Percentiles rank a stretch among this genome's conserved stretches.
These are phyloP conservation scores for Oxystoma pomonae DNA, from an alignment of 2,888 invertebrate species.

Conservation along the genomic window DNA sequence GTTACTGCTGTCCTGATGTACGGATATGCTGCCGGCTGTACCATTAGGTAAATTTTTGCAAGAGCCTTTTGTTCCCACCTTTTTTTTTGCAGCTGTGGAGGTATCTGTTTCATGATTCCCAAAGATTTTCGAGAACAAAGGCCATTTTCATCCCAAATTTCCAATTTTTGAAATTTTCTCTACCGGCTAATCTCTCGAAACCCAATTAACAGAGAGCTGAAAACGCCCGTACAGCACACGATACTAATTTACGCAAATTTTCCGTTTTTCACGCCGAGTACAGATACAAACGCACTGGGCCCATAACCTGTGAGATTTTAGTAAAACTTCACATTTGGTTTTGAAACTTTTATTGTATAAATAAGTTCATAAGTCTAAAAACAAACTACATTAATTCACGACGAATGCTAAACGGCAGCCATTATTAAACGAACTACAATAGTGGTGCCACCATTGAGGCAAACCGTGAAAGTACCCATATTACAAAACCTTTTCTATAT, in stretches of 20 bases:
- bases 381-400: too few species aligned
- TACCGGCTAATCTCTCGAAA: neutral
- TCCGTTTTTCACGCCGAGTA: neutral
- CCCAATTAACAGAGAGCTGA: neutral
- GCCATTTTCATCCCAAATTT: constrained; percentile 2
- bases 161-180: constrained; percentile 2
- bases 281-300: neutral
- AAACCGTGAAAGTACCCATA: too few species aligned
- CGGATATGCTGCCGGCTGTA: neutral
- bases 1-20: neutral
- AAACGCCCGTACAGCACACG: neutral
- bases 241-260: neutral
- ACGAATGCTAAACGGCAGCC: too few species aligned
- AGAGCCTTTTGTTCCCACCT: neutral
- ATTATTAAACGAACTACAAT: too few species aligned
- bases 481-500: too few species aligned
- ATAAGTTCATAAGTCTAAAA: too few species aligned
- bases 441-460: too few species aligned
- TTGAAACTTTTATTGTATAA: too few species aligned
- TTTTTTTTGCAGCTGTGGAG: neutral
- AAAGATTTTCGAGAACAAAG: neutral
- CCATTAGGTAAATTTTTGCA: neutral
- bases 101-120: neutral
- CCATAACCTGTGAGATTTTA: constrained; percentile 1
- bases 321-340: neutral